A percentile compares a stretch with the other conserved stretches of the same genome.
phyloP scores from a whole-genome alignment of 2,888 invertebrate species.

The Platycheirus rosarum region DNA sequence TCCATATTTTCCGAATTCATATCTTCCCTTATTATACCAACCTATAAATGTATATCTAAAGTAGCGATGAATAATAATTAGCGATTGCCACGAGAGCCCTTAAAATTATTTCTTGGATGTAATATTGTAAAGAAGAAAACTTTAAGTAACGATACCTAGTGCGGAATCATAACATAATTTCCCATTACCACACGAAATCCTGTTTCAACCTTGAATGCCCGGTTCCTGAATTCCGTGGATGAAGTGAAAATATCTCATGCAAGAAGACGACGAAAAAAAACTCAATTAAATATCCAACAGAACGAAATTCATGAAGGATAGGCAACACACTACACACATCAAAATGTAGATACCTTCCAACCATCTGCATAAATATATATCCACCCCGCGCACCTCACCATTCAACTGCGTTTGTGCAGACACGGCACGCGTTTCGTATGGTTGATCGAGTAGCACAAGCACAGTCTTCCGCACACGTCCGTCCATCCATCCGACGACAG shows the following conservation, averaged over 20 bases:
- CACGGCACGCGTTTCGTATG: constrained; percentile 67
- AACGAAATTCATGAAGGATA: constrained; percentile 25
- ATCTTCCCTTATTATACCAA: too few relatives aligned
- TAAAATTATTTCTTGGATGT: too few relatives aligned
- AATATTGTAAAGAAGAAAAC: too few relatives aligned
- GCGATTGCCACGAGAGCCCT: too few relatives aligned
- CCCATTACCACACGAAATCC: constrained; percentile 27
- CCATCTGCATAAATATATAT: constrained; percentile 48
- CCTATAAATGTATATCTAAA: too few relatives aligned
- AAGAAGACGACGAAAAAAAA: constrained; percentile 11
- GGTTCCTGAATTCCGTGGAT: constrained; percentile 45
- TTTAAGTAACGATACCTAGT: too few relatives aligned
- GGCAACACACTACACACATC: constrained; percentile 25
- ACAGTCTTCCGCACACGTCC: constrained; percentile 52
- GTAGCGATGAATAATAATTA: too few relatives aligned
- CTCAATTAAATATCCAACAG: constrained; percentile 31
- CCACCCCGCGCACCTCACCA: constrained; percentile 25
- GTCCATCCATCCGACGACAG: constrained; percentile 5
- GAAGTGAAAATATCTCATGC: constrained; percentile 65
- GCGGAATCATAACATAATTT: constrained; percentile 11
- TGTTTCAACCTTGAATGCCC: constrained; percentile 17
- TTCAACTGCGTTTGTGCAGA: constrained; percentile 27
- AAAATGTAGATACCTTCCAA: constrained; percentile 9
- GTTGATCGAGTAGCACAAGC: constrained; percentile 36
- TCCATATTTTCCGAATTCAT: too few relatives aligned